Evolutionary conservation across 2,888 invertebrate species (phyloP), one percentile per base, ranked within the genome.

Genomic region (Torymus tubicola): DNA sequence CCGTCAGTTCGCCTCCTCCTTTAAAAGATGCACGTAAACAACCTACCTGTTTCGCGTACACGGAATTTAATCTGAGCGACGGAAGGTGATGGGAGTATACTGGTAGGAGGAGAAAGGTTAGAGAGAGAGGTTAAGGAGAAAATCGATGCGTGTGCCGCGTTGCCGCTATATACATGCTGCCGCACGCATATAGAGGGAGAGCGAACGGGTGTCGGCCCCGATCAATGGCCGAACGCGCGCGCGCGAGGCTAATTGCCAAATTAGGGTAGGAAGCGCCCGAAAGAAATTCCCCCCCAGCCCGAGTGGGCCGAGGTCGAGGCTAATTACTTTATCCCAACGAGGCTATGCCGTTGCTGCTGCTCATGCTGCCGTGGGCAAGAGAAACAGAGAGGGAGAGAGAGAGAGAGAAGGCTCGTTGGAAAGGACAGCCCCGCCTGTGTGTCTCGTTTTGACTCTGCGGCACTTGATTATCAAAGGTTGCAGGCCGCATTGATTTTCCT

Each of bases 321-420:
- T 88, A 88, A 88, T 87, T 88, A 87, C 86, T 88, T 87, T 86
- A 88, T 88, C 84, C 85, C 83, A 83, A 85, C 83, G 84, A 83
- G 84, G 70, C 31, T 31, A n/a, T n/a, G n/a, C n/a, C n/a, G 31
- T 8, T 31, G 31, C 31, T 31, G 31, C 31, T 31, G 31, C 31
- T 31, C 5, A 3, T 24, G 24, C 24, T 24, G 24, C 3, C 31
- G 31, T 5, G 31, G 31, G 31, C 31, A 31, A 31, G 31, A 31
- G 31, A 31, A 31, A 31, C 31, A 31, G 31, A 31, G 31, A 8
- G 31, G 3, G 24, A 3, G 3, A 57, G 67, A 67, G 67, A 18
- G 50, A 24, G 10, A n/a, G 3, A 57, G 52, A 58, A 21, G 8
- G 31, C 75, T 76, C 16, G 55, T 50, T 16, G 16, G n/a, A 2